Conservation (phyloP, 1,140 invertebrate genomes). For the Rhysida immarginata region DNA sequence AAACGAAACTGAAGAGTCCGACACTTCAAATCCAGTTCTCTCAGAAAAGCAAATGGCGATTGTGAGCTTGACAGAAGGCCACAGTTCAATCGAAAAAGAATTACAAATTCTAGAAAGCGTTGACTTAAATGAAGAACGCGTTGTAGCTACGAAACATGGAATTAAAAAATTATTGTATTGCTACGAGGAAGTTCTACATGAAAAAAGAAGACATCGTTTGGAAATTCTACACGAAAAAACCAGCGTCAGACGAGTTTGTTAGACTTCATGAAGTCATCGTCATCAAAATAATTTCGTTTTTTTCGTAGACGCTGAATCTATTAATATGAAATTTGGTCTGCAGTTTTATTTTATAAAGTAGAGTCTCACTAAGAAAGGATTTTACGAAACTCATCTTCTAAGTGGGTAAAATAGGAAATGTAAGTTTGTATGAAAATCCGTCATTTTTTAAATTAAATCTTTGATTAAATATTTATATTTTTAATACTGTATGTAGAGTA, state of each 20-base stretch:
- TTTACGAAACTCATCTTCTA: too few relatives aligned
- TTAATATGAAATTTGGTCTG: too few relatives aligned
- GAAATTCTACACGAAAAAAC: too few relatives aligned
- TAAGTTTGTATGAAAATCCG: too few relatives aligned
- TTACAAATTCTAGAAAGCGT: background rate
- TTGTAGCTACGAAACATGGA: slow-evolving; percentile 5
- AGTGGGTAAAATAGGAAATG: too few relatives aligned
- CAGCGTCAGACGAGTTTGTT: background rate
- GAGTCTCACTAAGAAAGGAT: too few relatives aligned
- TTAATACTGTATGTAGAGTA: too few relatives aligned
- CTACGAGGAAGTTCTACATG: slow-evolving; percentile 7
- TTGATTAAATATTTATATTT: too few relatives aligned
- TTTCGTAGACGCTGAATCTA: too few relatives aligned
- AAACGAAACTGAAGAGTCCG: background rate
- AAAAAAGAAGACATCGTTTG: slow-evolving; percentile 5
- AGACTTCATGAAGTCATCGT: slow-evolving; percentile 1
- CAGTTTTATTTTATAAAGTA: too few relatives aligned
- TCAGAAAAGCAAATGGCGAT: slow-evolving; percentile 6
- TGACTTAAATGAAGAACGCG: slow-evolving; percentile 2
- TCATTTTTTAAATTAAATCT: too few relatives aligned
- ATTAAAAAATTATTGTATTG: slow-evolving; percentile 5
- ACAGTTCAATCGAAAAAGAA: background rate
- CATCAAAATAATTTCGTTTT: slow-evolving; percentile 6
- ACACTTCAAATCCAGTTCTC: background rate
- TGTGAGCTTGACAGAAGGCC: background rate